Evolutionary conservation across 30 jellyfish, hydroid and myxozoan species (phyloP), one percentile per base, ranked within the genome.

Genomic region (Rhopilema esculentum): DNA sequence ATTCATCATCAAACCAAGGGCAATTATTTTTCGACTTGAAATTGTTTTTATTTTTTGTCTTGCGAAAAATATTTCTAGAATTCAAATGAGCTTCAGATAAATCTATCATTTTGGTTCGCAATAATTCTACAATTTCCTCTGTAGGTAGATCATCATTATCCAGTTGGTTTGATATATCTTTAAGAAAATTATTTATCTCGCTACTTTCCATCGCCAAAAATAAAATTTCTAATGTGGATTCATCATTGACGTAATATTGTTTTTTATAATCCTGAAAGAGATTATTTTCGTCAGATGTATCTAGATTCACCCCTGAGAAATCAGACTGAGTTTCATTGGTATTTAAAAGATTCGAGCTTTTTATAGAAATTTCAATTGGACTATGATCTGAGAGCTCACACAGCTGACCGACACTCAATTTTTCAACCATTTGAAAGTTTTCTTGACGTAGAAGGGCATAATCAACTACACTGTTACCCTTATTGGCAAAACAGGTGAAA

Each of bases 381-480:
- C 80, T 70, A 28, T 70, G 62, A 70, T 70, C 80, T 70, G 80
- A 70, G 28, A 70, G 65, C 23, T 70, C 80, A 28, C 67, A 70
- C 7, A 24, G 65, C 65, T 67, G 49, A 67, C 78, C 78, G 48
- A 67, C 78, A 67, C 78, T 17, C 4, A 67, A 12, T 28, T 70
- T 26, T n/a, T 70, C 80, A 8, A 70, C 80, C 80, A 28, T 70
- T 70, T 61, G 28, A 26, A 70, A 70, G 0, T 70, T 70, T 8
- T 28, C 80, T 70, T 70, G 80, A 28, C 80, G 80, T 70, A 70
- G 7, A 15, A 70, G 80, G 80, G 64, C 80, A 70, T 70, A 70
- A 23, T 70, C 80, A 4, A 70, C 64, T 24, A 26, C 80, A 70
- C 80, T 70, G 49, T 70, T 70, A 25, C 80, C 80, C 24, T 61